Percentiles rank a stretch among this genome's conserved stretches.
These are phyloP conservation scores for Listrodromus nycthemerus DNA, from an alignment of 2,888 invertebrate species.

Conservation along the genomic window DNA sequence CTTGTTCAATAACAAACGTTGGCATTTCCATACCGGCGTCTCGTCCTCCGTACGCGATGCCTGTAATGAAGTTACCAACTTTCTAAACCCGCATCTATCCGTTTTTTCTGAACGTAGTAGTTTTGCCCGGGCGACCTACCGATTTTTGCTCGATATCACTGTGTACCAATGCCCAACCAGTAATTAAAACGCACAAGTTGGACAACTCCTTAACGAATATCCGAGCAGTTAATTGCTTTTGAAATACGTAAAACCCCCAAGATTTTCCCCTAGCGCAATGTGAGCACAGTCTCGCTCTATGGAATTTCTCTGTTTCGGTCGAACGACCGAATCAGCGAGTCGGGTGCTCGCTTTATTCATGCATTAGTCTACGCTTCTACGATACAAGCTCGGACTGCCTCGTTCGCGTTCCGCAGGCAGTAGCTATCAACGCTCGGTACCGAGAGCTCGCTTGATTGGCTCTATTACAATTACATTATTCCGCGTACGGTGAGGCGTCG, in stretches of 20 bases:
- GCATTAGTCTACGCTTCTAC: conserved; percentile 28
- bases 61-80: conserved; percentile 20
- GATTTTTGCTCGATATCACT: too few relatives aligned
- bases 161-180: too few relatives aligned
- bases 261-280: not conserved
- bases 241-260: not conserved
- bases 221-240: not conserved
- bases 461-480: conserved; percentile 72
- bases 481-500: conserved; percentile 54
- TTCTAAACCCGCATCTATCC: not conserved
- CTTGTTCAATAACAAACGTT: not conserved
- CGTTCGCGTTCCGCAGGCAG: conserved; percentile 40
- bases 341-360: conserved; percentile 50
- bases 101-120: too few relatives aligned
- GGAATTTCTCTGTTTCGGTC: conserved; percentile 4
- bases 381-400: conserved; percentile 15
- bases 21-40: conserved; percentile 13
- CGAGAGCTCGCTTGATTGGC: conserved; percentile 61
- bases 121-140: too few relatives aligned
- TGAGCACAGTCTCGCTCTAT: conserved; percentile 2
- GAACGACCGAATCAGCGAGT: conserved; percentile 33
- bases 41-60: not conserved
- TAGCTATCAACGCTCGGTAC: conserved; percentile 42
- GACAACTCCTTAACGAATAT: not conserved
- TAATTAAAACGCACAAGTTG: too few relatives aligned